Base-by-base conservation (phyloP, 2,797 vertebrate species). In the Eulemur mongoz region DNA sequence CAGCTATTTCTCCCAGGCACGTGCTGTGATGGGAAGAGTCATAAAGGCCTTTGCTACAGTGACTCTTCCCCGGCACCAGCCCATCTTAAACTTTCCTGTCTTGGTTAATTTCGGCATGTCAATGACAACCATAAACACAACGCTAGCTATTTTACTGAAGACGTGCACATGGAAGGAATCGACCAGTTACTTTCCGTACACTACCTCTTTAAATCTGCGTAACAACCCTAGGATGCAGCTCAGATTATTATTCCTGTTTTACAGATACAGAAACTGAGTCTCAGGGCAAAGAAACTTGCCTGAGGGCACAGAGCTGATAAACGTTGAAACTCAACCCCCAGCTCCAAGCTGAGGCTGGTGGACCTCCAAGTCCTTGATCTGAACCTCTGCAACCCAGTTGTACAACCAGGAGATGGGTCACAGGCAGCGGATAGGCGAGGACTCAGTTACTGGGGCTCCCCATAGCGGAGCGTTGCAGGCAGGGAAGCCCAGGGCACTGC, bases 331-430 rank as follows among this genome's bases (percentile, higher is more conserved):
- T 50, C 61, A 79, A 85, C 69, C 43, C 7, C 43, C 12, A 59
- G 23, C 54, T 59, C 30, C 76, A 73, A 15, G 15, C 40, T 1
- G 3, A 32, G 38, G 25, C 54, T 40, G 50, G 4, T 23, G 61
- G 52, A 23, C 23, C 54, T 65, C 30, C 15, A n/a, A 52, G 78
- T 30, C 61, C 15, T 92, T 76, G 52, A 63, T 57, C 45, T 67
- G 59, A 61, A 76, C 18, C n/a, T 52, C 32, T 57, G 70, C 8
- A 38, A 13, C 45, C 52, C 54, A 15, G 7, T 22, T 91, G 84
- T 50, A 38, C 48, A 38, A 27, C 20, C n/a, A 0, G 20, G 65
- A 78, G 48, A 5, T 38, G 0, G 0, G 0, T 22, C 43, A 2
- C 13, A 88, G 72, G 89, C 6, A 12, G 23, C 0, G 32, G 57